phyloP scores from a whole-genome alignment of 2,113 vertebrate species.

The Brachypteracias leptosomus region DNA sequence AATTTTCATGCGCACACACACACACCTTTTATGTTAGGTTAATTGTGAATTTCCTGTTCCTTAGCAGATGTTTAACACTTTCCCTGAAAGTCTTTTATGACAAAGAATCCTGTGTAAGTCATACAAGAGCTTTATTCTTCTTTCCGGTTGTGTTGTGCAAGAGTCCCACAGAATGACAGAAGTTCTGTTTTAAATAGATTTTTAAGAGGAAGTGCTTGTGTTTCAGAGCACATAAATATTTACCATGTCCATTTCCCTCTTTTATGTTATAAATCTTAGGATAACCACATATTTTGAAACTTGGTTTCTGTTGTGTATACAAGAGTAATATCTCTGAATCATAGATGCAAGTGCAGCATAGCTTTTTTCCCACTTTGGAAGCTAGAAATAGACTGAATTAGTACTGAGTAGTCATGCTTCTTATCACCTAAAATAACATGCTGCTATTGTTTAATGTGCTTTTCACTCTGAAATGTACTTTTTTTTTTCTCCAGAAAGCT shows the following conservation, averaged over 20 bases:
- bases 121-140: neutral
- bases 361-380: neutral
- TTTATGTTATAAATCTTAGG: neutral
- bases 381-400: neutral
- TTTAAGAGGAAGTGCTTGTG: neutral
- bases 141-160: neutral
- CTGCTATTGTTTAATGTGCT: neutral
- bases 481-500: conserved; percentile 82
- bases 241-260: neutral
- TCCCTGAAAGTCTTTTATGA: neutral
- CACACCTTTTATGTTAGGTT: neutral
- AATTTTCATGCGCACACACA: neutral
- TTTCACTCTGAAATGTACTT: neutral
- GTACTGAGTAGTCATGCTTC: neutral
- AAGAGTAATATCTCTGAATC: neutral
- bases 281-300: neutral
- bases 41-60: neutral
- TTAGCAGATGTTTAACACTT: neutral
- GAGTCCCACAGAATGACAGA: neutral
- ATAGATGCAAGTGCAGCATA: neutral
- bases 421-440: neutral
- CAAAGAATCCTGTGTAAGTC: neutral
- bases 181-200: neutral
- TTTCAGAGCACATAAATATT: neutral
- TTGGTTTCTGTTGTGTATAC: neutral